A percentile compares a stretch with the other conserved stretches of the same genome.
phyloP scores from a whole-genome alignment of 1,140 invertebrate genomes.

The Drosophila parvula region DNA sequence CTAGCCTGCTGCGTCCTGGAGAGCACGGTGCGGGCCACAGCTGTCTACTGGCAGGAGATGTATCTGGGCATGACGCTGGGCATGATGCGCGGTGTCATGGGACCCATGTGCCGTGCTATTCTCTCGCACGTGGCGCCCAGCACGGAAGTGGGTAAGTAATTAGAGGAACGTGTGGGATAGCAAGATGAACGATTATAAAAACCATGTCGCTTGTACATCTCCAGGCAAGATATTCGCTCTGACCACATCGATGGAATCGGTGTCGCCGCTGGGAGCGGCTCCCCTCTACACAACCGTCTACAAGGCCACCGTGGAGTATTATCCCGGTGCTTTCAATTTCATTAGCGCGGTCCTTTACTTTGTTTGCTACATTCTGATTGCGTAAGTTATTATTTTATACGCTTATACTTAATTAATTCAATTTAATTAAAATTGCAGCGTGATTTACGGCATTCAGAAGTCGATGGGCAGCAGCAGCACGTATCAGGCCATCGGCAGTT shows the following conservation, averaged over 20 bases:
- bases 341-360: slow-evolving; percentile 82
- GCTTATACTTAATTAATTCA: not conserved
- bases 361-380: slow-evolving; percentile 83
- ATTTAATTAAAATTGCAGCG: slow-evolving; percentile 28
- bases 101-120: slow-evolving; percentile 87
- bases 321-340: slow-evolving; percentile 86
- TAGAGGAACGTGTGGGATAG: not conserved
- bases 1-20: slow-evolving; percentile 83
- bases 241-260: slow-evolving; percentile 87
- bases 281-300: slow-evolving; percentile 88
- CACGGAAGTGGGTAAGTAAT: slow-evolving; percentile 87
- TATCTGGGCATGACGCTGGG: slow-evolving; percentile 85
- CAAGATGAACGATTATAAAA: slow-evolving; percentile 1
- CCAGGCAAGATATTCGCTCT: slow-evolving; percentile 87
- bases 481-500: slow-evolving; percentile 72
- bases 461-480: slow-evolving; percentile 58
- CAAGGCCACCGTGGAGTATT: slow-evolving; percentile 84
- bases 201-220: not conserved
- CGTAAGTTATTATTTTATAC: slow-evolving; percentile 83
- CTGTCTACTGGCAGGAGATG: slow-evolving; percentile 87
- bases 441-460: slow-evolving; percentile 69
- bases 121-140: slow-evolving; percentile 87
- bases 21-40: slow-evolving; percentile 85
- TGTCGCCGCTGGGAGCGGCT: slow-evolving; percentile 86
- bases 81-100: slow-evolving; percentile 85